phyloP scores from a whole-genome alignment of 2,113 vertebrate genomes.

The Gulo gulo region DNA sequence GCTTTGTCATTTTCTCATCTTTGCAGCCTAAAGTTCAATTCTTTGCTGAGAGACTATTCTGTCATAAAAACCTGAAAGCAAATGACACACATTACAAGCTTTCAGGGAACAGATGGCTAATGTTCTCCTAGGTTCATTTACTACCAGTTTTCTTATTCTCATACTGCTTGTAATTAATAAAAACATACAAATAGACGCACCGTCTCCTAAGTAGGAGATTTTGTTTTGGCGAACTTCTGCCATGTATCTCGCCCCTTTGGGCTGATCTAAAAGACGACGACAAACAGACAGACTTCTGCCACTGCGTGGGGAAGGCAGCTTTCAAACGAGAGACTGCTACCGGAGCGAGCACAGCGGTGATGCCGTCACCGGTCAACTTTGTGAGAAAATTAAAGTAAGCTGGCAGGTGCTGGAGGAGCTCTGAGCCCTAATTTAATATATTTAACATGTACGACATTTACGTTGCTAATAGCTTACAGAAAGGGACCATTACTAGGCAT shows the following conservation, averaged over 20 bases:
- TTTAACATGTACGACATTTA: conserved; percentile 43
- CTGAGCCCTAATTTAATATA: conserved; percentile 10
- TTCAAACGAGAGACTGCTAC: conserved; percentile 56
- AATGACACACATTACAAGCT: conserved; percentile 59
- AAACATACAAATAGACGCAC: conserved; percentile 56
- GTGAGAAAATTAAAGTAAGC: conserved; percentile 32
- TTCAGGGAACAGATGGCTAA: conserved; percentile 68
- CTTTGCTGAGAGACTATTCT: conserved; percentile 66
- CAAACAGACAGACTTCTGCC: neutral
- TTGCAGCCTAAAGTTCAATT: conserved; percentile 66
- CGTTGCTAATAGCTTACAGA: neutral
- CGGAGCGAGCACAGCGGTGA: conserved; percentile 38
- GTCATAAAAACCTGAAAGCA: conserved; percentile 53
- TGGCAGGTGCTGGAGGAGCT: conserved; percentile 40
- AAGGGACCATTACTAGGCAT: conserved; percentile 43
- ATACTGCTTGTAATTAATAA: conserved; percentile 62
- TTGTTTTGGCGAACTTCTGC: conserved; percentile 6
- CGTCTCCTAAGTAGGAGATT: conserved; percentile 17
- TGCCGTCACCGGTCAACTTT: neutral
- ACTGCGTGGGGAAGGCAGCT: conserved; percentile 35
- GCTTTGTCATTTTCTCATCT: conserved; percentile 59
- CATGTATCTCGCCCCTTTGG: neutral
- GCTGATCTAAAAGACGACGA: neutral
- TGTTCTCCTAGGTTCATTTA: conserved; percentile 60
- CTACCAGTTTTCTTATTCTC: conserved; percentile 66